Evolutionary conservation across 2,888 invertebrate genomes (phyloP), one percentile per base, ranked within the genome.

Genomic region (Ptychoptera albimana): DNA sequence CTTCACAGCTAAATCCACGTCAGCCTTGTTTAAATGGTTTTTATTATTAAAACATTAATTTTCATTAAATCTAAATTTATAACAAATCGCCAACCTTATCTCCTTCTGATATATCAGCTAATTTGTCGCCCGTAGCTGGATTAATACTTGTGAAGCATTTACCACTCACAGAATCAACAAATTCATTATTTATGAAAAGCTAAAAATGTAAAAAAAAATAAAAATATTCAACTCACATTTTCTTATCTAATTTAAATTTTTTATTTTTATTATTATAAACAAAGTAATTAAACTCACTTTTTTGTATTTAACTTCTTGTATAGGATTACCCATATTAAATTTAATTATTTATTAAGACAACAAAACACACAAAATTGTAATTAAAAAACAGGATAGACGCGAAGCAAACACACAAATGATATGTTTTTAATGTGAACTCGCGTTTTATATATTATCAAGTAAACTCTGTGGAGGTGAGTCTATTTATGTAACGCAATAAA

Each of bases 121-220:
- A 85, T 52, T 77, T 75, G 54, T 77, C 67, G 49, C 79, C 87
- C 54, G 77, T 85, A 15, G 80, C 70, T 41, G 94, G 93, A 63
- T 94, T 92, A 53, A 84, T 60, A 5, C 86, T 84, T 15, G 80
- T 68, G 66, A 93, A 97, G 2, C 79, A 88, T 63, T 88, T 89
- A 44, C 85, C 84, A 58, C 82, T 85, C 16, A 72, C 75, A 0
- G 93, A 73, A 58, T 91, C 79, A 46, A 83, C 80, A 64, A 82
- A 85, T 58, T 82, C 77, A 61, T 85, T 85, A 69, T 84, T 79
- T 61, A 85, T 84, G 62, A 84, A 85, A 49, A 85, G 64, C 85
- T 85, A 56, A n/a, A n/a, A 39, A 8, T 30, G 30, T 38, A 16
- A 30, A 43, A 31, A 13, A 43, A 40, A 40, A 35, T 42, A 10